Percentiles rank a stretch among this genome's conserved stretches.
Conservation (phyloP, 1,140 invertebrate genomes). For the Coptotermes formosanus region DNA sequence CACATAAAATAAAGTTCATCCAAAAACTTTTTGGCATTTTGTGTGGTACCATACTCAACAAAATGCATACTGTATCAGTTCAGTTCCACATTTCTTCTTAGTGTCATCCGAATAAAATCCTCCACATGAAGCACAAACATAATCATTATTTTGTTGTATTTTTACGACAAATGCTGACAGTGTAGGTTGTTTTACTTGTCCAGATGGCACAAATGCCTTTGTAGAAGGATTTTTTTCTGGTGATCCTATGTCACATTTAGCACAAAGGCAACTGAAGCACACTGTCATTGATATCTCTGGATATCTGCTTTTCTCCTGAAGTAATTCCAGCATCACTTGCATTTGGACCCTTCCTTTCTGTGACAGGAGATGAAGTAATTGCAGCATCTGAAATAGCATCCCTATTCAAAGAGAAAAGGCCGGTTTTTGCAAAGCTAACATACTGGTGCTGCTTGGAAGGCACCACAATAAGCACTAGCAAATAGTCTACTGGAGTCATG, state of each 20-base stretch:
- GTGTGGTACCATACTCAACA: not conserved
- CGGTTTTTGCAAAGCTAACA: not conserved
- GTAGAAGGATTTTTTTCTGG: not conserved
- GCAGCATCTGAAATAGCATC: slow-evolving; percentile 19
- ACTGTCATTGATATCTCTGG: not conserved
- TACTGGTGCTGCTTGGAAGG: not conserved
- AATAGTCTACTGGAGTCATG: not conserved
- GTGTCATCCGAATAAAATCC: not conserved
- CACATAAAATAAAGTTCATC: not conserved
- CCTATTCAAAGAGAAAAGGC: not conserved
- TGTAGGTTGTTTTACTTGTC: not conserved
- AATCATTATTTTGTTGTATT: not conserved
- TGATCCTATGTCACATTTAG: not conserved
- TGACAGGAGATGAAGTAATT: slow-evolving; percentile 7
- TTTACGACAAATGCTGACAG: not conserved
- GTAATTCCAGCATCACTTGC: not conserved
- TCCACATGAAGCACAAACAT: not conserved
- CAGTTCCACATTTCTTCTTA: not conserved
- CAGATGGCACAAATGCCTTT: not conserved
- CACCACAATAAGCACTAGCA: not conserved
- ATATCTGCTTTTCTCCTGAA: not conserved
- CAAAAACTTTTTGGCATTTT: not conserved
- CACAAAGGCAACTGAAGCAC: not conserved
- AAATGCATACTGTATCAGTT: not conserved
- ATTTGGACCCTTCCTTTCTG: not conserved